These are phyloP conservation scores for Saccopteryx bilineata DNA, from an alignment of 2,113 vertebrate genomes.

Conservation along the genomic window DNA sequence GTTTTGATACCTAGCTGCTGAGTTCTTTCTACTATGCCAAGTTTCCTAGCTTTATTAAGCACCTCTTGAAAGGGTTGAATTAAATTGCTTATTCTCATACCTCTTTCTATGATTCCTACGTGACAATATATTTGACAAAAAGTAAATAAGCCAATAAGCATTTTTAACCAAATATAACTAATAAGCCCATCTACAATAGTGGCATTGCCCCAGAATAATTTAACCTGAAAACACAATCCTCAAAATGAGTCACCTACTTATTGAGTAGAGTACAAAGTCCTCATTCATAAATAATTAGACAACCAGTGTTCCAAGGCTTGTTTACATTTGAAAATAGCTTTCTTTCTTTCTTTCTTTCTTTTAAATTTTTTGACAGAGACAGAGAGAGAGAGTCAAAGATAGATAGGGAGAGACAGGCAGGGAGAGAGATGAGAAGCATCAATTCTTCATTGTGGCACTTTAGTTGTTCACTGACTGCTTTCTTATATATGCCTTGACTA, in stretches of 20 bases:
- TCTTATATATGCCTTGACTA: too few relatives aligned
- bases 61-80: background rate
- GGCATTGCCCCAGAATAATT: background rate
- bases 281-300: background rate
- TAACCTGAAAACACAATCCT: background rate
- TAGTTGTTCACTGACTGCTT: too few relatives aligned
- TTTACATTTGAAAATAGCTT: background rate
- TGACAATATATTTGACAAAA: background rate
- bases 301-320: background rate
- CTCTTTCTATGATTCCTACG: background rate
- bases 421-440: too few relatives aligned
- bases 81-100: background rate
- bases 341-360: background rate
- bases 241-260: background rate
- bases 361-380: too few relatives aligned
- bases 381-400: too few relatives aligned
- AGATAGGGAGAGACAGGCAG: too few relatives aligned
- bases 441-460: too few relatives aligned
- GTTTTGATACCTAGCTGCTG: background rate
- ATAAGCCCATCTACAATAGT: background rate
- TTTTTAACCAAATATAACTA: slow-evolving; percentile 12
- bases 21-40: background rate
- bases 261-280: background rate
- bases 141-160: background rate
- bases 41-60: background rate